These are phyloP conservation scores for Amorpha juglandis DNA, from an alignment of 2,888 invertebrate species.

Conservation along the genomic window DNA sequence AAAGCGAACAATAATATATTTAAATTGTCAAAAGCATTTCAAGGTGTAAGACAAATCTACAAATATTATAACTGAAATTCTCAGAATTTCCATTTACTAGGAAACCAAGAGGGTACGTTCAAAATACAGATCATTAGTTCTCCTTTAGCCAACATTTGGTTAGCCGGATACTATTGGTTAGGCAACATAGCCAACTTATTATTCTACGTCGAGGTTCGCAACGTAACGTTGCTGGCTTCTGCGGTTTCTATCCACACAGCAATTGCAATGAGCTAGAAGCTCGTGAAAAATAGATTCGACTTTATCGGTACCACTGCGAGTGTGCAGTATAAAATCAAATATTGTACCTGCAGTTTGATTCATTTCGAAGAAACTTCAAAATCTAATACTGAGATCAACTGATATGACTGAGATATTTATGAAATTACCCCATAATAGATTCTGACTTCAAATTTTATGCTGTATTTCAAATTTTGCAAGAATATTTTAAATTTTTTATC, in stretches of 20 bases:
- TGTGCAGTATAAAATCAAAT: neutral
- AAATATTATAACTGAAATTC: too few relatives aligned
- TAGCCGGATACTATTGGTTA: neutral
- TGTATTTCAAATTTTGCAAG: too few relatives aligned
- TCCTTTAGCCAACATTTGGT: neutral
- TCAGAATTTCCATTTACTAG: too few relatives aligned
- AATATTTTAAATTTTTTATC: too few relatives aligned
- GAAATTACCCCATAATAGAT: neutral
- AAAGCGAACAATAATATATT: too few relatives aligned
- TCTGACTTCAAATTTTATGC: too few relatives aligned
- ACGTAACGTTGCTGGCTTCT: neutral
- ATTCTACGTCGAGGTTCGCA: neutral
- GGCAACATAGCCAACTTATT: neutral
- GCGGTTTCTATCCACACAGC: slow-evolving; percentile 3
- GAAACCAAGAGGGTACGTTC: neutral
- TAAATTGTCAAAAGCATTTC: too few relatives aligned
- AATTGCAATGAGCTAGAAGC: neutral
- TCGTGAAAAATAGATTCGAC: slow-evolving; percentile 13
- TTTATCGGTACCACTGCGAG: neutral
- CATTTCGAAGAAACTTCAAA: neutral
- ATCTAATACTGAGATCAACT: neutral
- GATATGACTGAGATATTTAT: neutral
- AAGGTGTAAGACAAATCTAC: too few relatives aligned
- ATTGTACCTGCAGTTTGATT: neutral
- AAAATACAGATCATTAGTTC: slow-evolving; percentile 1